Evolutionary conservation across 1,140 invertebrate species (phyloP).

Genomic region (Camponotus pennsylvanicus): DNA sequence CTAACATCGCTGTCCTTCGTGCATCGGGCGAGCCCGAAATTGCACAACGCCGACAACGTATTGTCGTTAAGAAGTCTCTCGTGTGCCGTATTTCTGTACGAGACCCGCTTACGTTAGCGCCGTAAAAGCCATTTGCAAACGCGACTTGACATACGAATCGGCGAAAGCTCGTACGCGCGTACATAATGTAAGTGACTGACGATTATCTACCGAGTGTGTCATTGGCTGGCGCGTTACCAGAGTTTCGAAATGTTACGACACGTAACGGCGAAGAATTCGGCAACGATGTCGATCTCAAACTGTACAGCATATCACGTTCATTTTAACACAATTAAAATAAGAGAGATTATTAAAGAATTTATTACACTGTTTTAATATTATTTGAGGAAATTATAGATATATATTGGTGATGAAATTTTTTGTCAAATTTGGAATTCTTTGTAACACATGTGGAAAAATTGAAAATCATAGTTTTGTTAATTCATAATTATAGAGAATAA

Average conservation of each 20-base stretch:
- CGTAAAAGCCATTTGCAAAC: not conserved
- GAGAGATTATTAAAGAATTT: not conserved
- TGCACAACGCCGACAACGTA: slow-evolving; percentile 57
- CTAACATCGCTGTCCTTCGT: slow-evolving; percentile 18
- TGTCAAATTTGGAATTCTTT: not conserved
- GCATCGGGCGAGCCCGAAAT: slow-evolving; percentile 45
- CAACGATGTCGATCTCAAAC: slow-evolving; percentile 1
- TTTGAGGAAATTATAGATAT: too few species aligned
- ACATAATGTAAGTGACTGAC: not conserved
- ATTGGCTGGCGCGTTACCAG: slow-evolving; percentile 33
- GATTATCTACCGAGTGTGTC: slow-evolving; percentile 26
- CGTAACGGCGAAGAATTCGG: not conserved
- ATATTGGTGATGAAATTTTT: too few species aligned
- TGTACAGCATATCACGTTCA: not conserved
- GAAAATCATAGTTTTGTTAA: not conserved
- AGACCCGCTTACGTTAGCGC: not conserved
- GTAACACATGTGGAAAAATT: not conserved
- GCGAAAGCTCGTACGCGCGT: slow-evolving; percentile 5
- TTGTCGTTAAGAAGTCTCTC: slow-evolving; percentile 57
- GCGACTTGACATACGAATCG: slow-evolving; percentile 47
- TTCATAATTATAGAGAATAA: not conserved
- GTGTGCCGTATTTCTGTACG: slow-evolving; percentile 15
- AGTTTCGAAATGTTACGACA: slow-evolving; percentile 57
- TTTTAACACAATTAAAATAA: not conserved
- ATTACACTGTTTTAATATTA: not conserved